Base-by-base conservation (phyloP, 2,888 invertebrate genomes). In the Eucera pruinosa region DNA sequence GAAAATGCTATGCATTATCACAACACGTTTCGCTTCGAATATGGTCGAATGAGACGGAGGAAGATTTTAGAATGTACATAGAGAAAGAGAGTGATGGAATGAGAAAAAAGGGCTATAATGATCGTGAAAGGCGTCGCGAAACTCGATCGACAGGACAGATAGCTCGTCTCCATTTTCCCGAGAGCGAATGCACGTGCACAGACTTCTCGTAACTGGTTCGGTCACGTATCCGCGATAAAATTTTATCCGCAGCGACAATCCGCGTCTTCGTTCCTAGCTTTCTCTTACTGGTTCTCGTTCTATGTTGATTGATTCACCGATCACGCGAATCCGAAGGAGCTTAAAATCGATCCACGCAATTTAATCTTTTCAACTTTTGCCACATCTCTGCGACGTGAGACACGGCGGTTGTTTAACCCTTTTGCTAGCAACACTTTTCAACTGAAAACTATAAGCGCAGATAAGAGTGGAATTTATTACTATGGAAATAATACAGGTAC, bases 221-320 rank as follows among this genome's bases (percentile, higher is more conserved):
- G 75, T 79, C 76, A 81, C 81, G 72, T 79, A 81, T 69, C 76
- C 54, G 61, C 55, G 68, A 79, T 79, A 68, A 81, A 79, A 76
- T 79, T 76, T 81, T 66, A 69, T 68, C 65, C 48, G 43, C 50
- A n/a, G 62, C 27, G 54, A 66, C 62, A 70, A 67, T 67, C 54
- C 64, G 65, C 50, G 48, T 69, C 65, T 72, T 60, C 60, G 54
- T n/a, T 23, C n/a, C 48, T n/a, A 20, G 61, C 58, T 61, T 70
- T 47, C 65, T 66, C 61, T 43, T 41, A 54, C 74, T 65, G 65
- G 60, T 58, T 67, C 4, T 5, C 57, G 62, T 60, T 52, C 58
- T 33, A 67, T 27, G 33, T 45, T 62, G 50, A 73, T 78, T 47
- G 65, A 66, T 66, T 58, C 33, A 72, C 66, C 69, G 62, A 75